These are phyloP conservation scores for Agrotis ipsilon DNA, from an alignment of 2,888 invertebrate genomes.

Conservation along the genomic window DNA sequence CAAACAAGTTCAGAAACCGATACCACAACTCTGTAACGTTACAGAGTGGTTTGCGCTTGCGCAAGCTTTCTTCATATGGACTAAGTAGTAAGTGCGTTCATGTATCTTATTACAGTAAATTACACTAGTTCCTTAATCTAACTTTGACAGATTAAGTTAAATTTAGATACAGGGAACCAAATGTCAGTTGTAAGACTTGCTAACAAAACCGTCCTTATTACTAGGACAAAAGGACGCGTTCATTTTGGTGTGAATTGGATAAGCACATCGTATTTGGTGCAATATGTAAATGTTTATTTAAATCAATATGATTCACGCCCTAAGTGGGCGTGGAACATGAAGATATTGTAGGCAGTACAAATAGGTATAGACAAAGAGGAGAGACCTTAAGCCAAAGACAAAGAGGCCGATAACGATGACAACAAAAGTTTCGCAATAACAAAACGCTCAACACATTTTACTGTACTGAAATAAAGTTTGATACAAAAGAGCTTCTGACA, in stretches of 20 bases:
- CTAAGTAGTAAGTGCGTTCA: constrained; percentile 27
- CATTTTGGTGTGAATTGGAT: not conserved
- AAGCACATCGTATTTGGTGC: not conserved
- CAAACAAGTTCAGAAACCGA: constrained; percentile 44
- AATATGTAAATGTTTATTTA: not conserved
- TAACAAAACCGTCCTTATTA: not conserved
- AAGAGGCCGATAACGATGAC: too few relatives aligned
- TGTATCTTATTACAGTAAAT: constrained; percentile 51
- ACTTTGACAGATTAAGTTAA: constrained; percentile 11
- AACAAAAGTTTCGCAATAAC: too few relatives aligned
- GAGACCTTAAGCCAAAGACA: too few relatives aligned
- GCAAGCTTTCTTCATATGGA: constrained; percentile 55
- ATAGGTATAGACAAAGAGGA: too few relatives aligned
- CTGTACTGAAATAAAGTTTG: too few relatives aligned
- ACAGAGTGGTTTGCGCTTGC: constrained; percentile 47
- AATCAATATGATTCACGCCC: not conserved
- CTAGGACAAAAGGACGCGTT: not conserved
- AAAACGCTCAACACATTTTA: too few relatives aligned
- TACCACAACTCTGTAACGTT: constrained; percentile 29
- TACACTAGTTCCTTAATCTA: constrained; percentile 41
- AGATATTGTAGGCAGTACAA: too few relatives aligned
- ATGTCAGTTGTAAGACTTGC: not conserved
- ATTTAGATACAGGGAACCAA: not conserved
- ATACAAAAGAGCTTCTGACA: too few relatives aligned
- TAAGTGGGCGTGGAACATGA: not conserved